Conservation (phyloP, 2,888 invertebrate genomes). For the Machimus atricapillus region DNA sequence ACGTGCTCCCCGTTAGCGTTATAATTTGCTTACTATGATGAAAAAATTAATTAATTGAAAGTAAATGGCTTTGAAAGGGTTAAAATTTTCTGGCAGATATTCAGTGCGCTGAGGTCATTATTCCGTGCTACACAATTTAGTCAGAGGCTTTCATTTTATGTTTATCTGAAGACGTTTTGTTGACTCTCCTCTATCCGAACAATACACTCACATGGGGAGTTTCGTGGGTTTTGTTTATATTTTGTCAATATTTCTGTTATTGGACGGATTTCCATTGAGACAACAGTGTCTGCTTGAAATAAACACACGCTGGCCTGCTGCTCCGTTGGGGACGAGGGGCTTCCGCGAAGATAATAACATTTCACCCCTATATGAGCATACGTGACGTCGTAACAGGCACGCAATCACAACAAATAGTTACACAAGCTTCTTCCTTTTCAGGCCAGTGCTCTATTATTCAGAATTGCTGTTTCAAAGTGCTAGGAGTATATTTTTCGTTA, state of each 20-base stretch:
- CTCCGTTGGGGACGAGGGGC: background rate
- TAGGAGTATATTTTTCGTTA: background rate
- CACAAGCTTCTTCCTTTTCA: background rate
- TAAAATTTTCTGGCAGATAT: background rate
- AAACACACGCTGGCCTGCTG: background rate
- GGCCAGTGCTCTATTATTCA: slow-evolving; percentile 4
- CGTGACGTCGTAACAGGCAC: slow-evolving; percentile 27
- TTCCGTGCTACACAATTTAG: background rate
- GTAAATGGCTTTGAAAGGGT: background rate
- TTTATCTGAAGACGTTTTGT: background rate
- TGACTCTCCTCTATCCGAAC: background rate
- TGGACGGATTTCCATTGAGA: slow-evolving; percentile 18
- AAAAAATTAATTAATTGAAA: background rate
- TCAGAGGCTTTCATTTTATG: background rate
- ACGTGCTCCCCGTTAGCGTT: background rate
- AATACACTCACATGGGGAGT: background rate
- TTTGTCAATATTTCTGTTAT: slow-evolving; percentile 24
- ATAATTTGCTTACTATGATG: background rate
- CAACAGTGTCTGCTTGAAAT: slow-evolving; percentile 19
- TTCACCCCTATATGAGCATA: background rate
- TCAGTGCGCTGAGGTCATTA: background rate
- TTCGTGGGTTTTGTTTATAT: background rate
- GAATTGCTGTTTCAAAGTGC: background rate
- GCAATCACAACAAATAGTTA: slow-evolving; percentile 32
- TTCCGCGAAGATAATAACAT: slow-evolving; percentile 10